phyloP scores from a whole-genome alignment of 64 coral and sea anemone genomes.

The Acropora yongei region DNA sequence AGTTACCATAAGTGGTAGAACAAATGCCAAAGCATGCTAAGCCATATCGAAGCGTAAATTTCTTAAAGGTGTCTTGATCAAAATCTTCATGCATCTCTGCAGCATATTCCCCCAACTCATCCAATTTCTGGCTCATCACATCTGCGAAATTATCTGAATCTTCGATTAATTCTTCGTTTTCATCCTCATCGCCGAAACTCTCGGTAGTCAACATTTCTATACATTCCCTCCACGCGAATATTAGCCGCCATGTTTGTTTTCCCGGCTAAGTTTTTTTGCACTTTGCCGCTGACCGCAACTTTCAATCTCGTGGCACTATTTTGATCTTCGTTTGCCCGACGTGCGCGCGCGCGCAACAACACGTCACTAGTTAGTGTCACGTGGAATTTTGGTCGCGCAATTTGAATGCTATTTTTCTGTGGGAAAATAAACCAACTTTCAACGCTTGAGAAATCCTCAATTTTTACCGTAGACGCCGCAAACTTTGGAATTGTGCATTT shows the following conservation, averaged over 20 bases:
- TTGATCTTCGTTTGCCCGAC: conserved; percentile 11
- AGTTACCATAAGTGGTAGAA: conserved; percentile 15
- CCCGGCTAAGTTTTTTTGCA: not conserved
- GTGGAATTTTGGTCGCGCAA: no score
- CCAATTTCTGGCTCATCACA: conserved; percentile 20
- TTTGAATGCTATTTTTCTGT: no score
- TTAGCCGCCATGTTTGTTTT: conserved; percentile 19
- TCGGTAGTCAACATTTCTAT: conserved; percentile 1
- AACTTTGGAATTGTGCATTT: no score
- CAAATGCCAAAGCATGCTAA: conserved; percentile 18
- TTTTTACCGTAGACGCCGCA: no score
- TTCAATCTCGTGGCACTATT: conserved; percentile 24
- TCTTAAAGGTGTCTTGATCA: conserved; percentile 30
- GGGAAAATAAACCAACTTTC: no score
- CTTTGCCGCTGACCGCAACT: conserved; percentile 33
- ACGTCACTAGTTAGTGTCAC: no score
- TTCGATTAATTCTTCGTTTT: conserved; percentile 10
- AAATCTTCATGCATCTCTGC: conserved; percentile 9
- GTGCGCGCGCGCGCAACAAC: no score
- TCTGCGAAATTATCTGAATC: conserved; percentile 12
- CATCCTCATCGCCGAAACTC: conserved; percentile 7
- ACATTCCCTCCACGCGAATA: conserved; percentile 3
- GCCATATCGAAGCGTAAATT: conserved; percentile 16
- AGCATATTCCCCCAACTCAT: conserved; percentile 28
- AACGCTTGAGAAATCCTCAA: no score